These are phyloP conservation scores for Mastacembelus armatus DNA, from an alignment of 2,797 vertebrate species.

Conservation along the genomic window DNA sequence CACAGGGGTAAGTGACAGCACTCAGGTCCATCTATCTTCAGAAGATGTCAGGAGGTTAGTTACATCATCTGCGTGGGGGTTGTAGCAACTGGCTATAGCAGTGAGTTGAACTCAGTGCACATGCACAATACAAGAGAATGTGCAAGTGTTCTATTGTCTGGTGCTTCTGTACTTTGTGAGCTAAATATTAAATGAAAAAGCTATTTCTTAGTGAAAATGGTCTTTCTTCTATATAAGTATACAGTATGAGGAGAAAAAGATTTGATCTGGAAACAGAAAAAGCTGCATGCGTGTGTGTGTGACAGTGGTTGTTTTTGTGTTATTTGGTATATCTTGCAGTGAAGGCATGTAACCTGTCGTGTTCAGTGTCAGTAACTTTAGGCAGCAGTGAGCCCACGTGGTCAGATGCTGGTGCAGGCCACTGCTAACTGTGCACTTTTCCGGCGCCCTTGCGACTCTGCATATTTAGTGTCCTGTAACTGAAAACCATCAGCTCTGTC, in stretches of 20 bases:
- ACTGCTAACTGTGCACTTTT: constrained; percentile 68
- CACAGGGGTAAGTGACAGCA: constrained; percentile 8
- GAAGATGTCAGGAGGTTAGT: constrained; percentile 34
- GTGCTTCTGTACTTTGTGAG: constrained; percentile 12
- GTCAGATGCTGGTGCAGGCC: constrained; percentile 24
- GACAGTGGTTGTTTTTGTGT: constrained; percentile 1
- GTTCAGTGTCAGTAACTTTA: constrained; percentile 56
- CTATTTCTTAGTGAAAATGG: constrained; percentile 37
- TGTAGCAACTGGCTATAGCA: constrained; percentile 28
- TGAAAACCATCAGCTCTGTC: constrained; percentile 61
- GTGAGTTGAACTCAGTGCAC: constrained; percentile 31
- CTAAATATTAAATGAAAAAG: constrained; percentile 26
- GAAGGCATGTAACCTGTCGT: constrained; percentile 21
- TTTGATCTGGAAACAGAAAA: constrained; percentile 10
- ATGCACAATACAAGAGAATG: constrained; percentile 29
- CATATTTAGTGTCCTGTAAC: constrained; percentile 76
- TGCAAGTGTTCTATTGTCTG: constrained; percentile 13
- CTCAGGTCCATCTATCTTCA: constrained; percentile 40
- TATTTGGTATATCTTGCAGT: constrained; percentile 15
- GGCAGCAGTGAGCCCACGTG: constrained; percentile 43
- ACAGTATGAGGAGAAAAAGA: constrained; percentile 11
- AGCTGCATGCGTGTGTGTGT: neutral
- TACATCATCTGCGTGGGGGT: constrained; percentile 22
- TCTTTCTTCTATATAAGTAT: no score
- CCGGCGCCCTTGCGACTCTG: constrained; percentile 60